phyloP scores from a whole-genome alignment of 1,140 invertebrate genomes.

The Ips nitidus region DNA sequence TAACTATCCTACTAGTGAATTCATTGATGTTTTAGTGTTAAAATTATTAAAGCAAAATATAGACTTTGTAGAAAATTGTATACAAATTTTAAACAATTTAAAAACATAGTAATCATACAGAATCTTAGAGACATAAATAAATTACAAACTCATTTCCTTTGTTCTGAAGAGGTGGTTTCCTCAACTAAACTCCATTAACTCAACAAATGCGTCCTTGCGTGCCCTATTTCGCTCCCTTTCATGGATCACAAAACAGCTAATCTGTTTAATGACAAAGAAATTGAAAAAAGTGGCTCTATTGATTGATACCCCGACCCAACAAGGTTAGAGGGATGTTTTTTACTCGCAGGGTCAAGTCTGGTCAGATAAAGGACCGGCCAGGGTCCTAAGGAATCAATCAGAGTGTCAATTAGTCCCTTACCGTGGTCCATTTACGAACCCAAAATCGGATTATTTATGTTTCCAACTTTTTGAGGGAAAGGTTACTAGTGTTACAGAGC shows the following conservation, averaged over 20 bases:
- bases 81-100: too few relatives aligned
- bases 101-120: too few relatives aligned
- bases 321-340: slow-evolving; percentile 10
- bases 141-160: too few relatives aligned
- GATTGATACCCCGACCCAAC: slow-evolving; percentile 13
- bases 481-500: not conserved
- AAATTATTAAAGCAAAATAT: too few relatives aligned
- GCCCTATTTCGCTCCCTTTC: not conserved
- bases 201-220: too few relatives aligned
- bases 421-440: slow-evolving; percentile 2
- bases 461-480: not conserved
- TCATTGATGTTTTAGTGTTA: too few relatives aligned
- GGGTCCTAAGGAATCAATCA: slow-evolving; percentile 35
- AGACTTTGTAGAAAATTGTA: too few relatives aligned
- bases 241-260: slow-evolving; percentile 6
- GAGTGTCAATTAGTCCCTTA: slow-evolving; percentile 36
- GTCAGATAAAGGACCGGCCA: slow-evolving; percentile 31
- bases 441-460: slow-evolving; percentile 25
- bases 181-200: too few relatives aligned
- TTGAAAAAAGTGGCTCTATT: slow-evolving; percentile 12
- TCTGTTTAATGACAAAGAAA: slow-evolving; percentile 24
- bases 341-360: slow-evolving; percentile 29
- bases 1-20: too few relatives aligned
- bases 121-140: too few relatives aligned
- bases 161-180: too few relatives aligned